Percentiles rank a stretch among this genome's conserved stretches.
Conservation (phyloP, 2,888 invertebrate species). For the Chromoteleia sp. region DNA sequence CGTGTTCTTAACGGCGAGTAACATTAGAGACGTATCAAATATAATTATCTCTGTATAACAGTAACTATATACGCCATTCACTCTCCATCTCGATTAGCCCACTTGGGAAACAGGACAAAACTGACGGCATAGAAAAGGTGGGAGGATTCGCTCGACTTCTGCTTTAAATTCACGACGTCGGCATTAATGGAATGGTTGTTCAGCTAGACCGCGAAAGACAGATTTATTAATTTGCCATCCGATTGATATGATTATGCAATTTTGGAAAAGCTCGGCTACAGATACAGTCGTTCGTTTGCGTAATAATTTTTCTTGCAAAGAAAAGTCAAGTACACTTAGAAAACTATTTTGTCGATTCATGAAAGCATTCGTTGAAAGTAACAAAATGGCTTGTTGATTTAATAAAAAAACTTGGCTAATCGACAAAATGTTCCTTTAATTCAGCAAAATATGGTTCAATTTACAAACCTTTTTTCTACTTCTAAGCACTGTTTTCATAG, state of each 20-base stretch:
- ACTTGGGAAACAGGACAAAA: slow-evolving; percentile 84
- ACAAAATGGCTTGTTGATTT: no score
- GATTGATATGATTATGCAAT: slow-evolving; percentile 44
- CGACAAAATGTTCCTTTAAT: no score
- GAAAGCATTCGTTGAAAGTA: no score
- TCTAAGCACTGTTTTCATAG: no score
- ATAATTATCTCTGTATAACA: slow-evolving; percentile 69
- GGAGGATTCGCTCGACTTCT: slow-evolving; percentile 77
- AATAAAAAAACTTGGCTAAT: no score
- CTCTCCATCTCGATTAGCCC: slow-evolving; percentile 84
- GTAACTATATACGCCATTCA: slow-evolving; percentile 73
- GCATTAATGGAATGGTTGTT: slow-evolving; percentile 36
- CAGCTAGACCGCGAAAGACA: slow-evolving; percentile 37
- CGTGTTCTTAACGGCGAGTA: slow-evolving; percentile 41
- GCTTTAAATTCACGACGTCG: slow-evolving; percentile 65
- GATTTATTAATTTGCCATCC: slow-evolving; percentile 31
- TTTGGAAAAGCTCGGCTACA: neutral
- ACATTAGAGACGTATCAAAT: slow-evolving; percentile 62
- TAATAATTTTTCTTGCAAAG: neutral
- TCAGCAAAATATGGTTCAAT: no score
- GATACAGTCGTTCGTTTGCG: neutral
- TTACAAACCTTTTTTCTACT: no score
- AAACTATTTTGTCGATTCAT: no score
- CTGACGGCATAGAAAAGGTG: slow-evolving; percentile 74
- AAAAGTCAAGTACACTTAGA: neutral